Evolutionary conservation across 1,140 invertebrate genomes (phyloP).

Genomic region (Anoplophora glabripennis): DNA sequence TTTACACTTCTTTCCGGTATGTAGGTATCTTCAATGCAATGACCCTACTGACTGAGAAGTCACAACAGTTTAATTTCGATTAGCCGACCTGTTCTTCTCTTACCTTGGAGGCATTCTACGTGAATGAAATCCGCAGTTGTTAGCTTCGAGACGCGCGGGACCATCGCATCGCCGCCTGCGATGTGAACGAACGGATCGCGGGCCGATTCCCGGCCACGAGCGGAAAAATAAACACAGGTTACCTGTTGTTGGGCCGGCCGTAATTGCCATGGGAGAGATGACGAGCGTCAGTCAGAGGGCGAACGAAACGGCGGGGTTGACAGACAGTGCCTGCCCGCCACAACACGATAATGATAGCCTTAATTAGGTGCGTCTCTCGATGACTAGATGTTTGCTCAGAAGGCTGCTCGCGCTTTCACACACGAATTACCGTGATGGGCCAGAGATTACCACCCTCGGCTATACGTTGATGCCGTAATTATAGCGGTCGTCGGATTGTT

Average conservation of each 20-base stretch:
- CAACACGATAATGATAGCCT: constrained; percentile 28
- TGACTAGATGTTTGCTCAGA: constrained; percentile 19
- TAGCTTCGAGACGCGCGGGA: no score
- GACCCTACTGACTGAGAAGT: no score
- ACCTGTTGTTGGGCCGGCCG: neutral
- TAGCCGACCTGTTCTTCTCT: no score
- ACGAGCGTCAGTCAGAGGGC: constrained; percentile 4
- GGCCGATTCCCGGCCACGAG: constrained; percentile 6
- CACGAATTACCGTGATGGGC: neutral
- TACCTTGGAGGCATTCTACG: no score
- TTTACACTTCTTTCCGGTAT: no score
- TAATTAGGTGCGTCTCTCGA: constrained; percentile 22
- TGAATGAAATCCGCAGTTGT: no score
- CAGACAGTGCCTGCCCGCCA: constrained; percentile 17
- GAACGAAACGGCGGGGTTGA: constrained; percentile 21
- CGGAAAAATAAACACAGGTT: constrained; percentile 20
- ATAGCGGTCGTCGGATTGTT: neutral
- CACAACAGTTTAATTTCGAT: no score
- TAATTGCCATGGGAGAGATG: constrained; percentile 14
- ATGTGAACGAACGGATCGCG: no score
- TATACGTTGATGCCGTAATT: neutral
- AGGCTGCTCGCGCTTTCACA: constrained; percentile 9
- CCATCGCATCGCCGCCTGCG: no score
- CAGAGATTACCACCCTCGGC: constrained; percentile 4
- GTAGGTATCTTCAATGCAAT: no score